These are phyloP conservation scores for Gymnosoma rotundatum DNA, from an alignment of 2,888 invertebrate species.

Conservation along the genomic window DNA sequence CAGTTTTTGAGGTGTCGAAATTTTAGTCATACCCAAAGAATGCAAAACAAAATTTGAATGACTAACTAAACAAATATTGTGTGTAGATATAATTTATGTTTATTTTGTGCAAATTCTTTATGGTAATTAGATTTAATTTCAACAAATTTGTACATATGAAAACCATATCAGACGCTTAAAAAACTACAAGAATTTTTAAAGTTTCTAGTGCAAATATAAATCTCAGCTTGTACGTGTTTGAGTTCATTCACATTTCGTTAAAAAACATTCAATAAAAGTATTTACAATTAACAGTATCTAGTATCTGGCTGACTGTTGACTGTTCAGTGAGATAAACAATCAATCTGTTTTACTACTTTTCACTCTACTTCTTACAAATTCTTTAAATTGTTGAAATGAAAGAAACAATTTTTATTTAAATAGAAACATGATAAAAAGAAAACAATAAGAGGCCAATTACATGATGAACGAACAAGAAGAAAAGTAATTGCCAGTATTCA, in stretches of 20 bases:
- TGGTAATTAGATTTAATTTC: constrained; percentile 8
- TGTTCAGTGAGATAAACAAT: constrained; percentile 11
- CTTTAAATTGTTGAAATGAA: constrained; percentile 9
- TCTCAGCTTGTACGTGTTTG: constrained; percentile 34
- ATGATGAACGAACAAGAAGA: neutral
- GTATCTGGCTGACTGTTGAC: neutral
- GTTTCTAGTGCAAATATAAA: constrained; percentile 6
- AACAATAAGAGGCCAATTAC: constrained; percentile 26
- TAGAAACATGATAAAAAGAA: constrained; percentile 27
- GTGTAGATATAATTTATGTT: neutral
- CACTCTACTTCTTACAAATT: constrained; percentile 25
- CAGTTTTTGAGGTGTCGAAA: constrained; percentile 38
- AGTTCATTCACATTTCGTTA: constrained; percentile 26
- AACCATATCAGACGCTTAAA: neutral
- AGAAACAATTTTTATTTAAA: constrained; percentile 22
- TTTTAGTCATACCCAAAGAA: constrained; percentile 45
- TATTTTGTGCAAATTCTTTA: constrained; percentile 5
- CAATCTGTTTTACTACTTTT: constrained; percentile 13
- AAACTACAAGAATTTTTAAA: constrained; percentile 5
- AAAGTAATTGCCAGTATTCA: constrained; percentile 21
- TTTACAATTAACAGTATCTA: neutral
- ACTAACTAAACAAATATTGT: constrained; percentile 29
- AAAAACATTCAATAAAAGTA: constrained; percentile 2
- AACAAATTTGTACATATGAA: neutral
- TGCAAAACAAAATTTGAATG: constrained; percentile 28